Evolutionary conservation across 2,888 invertebrate species (phyloP), one percentile per base, ranked within the genome.

Genomic region (Urechis unicinctus): DNA sequence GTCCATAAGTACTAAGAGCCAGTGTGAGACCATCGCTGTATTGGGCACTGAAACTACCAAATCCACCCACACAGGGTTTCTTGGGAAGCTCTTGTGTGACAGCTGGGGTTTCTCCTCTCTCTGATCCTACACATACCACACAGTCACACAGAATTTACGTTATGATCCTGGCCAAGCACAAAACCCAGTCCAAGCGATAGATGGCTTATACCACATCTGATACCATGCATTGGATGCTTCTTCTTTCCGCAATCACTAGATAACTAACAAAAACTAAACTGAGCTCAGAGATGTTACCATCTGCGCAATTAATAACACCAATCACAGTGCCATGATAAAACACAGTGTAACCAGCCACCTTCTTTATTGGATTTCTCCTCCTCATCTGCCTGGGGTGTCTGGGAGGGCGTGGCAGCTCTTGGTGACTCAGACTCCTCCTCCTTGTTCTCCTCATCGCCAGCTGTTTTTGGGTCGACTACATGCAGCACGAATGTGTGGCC

Each of bases 401-500:
- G 9, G 17, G 17, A 17, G n/a, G 44, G 36, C 9, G 45, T 42
- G 6, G 17, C 45, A n/a, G 55, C 55, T 31, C 22, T 42, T 29
- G 42, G 42, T 24, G 25, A n/a, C n/a, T 31, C 50, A 17, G 25
- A 22, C 2, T 45, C 49, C 24, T 51, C 54, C 22, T 58, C 53
- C 36, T 9, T 17, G 5, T 25, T 50, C 2, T 60, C 59, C 4
- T 59, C 61, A 5, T 53, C 48, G 21, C 48, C 62, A 53, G 70
- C 68, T 48, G 66, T 69, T 52, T 54, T 46, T 31, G 61, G 61
- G 42, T 61, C 58, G 6, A 74, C 54, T n/a, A 78, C 62, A 59
- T 78, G 78, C 1, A 78, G 68, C 28, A 67, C 63, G 57, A 78
- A 73, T 13, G 67, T 63, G 59, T 78, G 77, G n/a, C 71, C 73